Percentiles rank a stretch among this genome's conserved stretches.
phyloP scores from a whole-genome alignment of 1,140 invertebrate genomes.

The Drosophila arizonae region DNA sequence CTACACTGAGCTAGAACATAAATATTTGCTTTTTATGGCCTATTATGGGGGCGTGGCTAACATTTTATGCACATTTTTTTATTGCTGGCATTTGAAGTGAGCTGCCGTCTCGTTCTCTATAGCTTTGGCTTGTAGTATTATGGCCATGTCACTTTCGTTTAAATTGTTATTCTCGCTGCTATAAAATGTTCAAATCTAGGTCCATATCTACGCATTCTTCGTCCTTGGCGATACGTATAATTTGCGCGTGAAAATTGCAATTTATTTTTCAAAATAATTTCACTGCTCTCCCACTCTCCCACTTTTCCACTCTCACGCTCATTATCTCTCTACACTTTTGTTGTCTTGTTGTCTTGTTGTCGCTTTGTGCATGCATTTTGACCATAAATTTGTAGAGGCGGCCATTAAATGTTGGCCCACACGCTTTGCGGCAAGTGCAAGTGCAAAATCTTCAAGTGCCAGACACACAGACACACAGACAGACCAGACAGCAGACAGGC shows the following conservation, averaged over 20 bases:
- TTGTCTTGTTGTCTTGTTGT: slow-evolving; percentile 38
- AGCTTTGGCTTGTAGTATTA: slow-evolving; percentile 17
- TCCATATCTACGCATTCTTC: slow-evolving; percentile 81
- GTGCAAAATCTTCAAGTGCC: slow-evolving; percentile 21
- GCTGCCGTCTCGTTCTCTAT: background rate
- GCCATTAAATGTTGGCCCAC: slow-evolving; percentile 33
- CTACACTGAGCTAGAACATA: slow-evolving; percentile 40
- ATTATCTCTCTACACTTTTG: slow-evolving; percentile 7
- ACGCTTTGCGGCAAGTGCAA: slow-evolving; percentile 23
- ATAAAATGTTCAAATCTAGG: slow-evolving; percentile 80
- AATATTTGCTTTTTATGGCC: slow-evolving; percentile 67
- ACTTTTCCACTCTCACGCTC: background rate
- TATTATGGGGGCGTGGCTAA: slow-evolving; percentile 29
- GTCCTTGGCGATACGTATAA: slow-evolving; percentile 64
- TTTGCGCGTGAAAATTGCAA: slow-evolving; percentile 49
- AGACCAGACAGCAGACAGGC: background rate
- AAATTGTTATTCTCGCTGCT: slow-evolving; percentile 71
- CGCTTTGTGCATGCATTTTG: slow-evolving; percentile 42
- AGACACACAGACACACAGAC: background rate
- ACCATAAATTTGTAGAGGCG: slow-evolving; percentile 51
- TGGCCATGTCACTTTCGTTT: slow-evolving; percentile 66
- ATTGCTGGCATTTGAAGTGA: slow-evolving; percentile 33
- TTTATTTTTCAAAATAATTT: slow-evolving; percentile 54
- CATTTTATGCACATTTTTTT: slow-evolving; percentile 31
- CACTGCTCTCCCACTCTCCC: slow-evolving; percentile 1